A percentile compares a stretch with the other conserved stretches of the same genome.
phyloP scores from a whole-genome alignment of 2,888 invertebrate genomes.

The Norana najaformis region DNA sequence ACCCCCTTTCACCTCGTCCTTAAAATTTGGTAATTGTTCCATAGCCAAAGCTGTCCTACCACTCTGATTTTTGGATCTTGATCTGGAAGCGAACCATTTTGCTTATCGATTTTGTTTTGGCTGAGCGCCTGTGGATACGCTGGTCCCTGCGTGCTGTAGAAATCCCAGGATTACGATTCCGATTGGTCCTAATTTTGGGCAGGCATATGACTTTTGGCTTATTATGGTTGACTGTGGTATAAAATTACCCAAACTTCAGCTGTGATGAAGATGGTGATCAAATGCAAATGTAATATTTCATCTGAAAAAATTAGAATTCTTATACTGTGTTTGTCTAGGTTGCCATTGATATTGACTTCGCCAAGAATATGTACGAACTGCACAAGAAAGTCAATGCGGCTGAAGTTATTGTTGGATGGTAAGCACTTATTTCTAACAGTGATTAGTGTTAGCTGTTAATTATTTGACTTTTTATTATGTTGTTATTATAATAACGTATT shows the following conservation, averaged over 20 bases:
- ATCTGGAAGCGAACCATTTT: no score
- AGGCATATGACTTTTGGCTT: not conserved
- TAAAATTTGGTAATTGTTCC: no score
- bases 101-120: no score
- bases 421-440: slow-evolving; percentile 59
- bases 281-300: not conserved
- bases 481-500: not conserved
- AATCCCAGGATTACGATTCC: no score
- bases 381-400: slow-evolving; percentile 88
- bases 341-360: slow-evolving; percentile 95
- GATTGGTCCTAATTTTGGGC: no score
- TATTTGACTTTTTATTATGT: not conserved
- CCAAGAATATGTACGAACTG: slow-evolving; percentile 90
- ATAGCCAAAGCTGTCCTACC: no score
- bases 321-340: slow-evolving; percentile 69
- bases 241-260: not conserved
- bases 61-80: no score
- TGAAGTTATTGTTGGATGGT: slow-evolving; percentile 97
- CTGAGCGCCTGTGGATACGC: no score
- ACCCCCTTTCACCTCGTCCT: no score
- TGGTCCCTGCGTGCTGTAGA: no score
- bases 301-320: not conserved
- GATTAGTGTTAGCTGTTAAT: no score
- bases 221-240: not conserved
- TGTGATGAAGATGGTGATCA: not conserved